Evolutionary conservation across 2,113 vertebrate genomes (phyloP).

Genomic region (Lasiurus cinereus): DNA sequence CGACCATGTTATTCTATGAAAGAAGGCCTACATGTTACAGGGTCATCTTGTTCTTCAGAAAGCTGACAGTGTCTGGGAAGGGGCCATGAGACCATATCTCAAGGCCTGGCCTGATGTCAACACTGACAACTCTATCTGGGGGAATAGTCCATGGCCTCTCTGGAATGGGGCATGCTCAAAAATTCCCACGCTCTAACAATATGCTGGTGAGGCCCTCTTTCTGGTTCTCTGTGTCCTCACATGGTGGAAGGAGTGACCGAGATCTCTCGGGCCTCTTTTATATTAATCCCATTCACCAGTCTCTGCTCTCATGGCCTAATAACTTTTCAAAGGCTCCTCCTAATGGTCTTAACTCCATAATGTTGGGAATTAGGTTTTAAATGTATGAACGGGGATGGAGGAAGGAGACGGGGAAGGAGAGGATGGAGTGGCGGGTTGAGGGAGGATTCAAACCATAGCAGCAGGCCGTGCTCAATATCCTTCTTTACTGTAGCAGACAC

Average conservation of each 20-base stretch:
- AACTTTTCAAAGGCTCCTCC: not conserved
- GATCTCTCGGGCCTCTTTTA: not conserved
- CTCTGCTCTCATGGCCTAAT: not conserved
- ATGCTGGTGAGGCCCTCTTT: not conserved
- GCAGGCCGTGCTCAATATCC: not conserved
- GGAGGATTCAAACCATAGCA: not conserved
- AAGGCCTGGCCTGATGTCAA: no score
- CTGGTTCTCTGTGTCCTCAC: not conserved
- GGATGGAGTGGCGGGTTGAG: no score
- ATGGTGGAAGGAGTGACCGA: not conserved
- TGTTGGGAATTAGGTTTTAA: conserved; percentile 8
- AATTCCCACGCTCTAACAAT: no score
- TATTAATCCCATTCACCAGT: not conserved
- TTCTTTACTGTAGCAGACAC: not conserved
- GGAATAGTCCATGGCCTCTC: no score
- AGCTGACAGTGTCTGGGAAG: no score
- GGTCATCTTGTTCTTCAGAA: no score
- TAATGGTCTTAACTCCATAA: not conserved
- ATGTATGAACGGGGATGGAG: not conserved
- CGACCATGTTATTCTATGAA: no score
- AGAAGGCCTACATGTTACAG: no score
- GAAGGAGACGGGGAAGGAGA: not conserved
- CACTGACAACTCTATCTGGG: no score
- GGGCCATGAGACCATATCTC: no score
- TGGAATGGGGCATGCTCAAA: no score